Base-by-base conservation (phyloP, 2,797 vertebrate species). In the Alfaro cultratus region DNA sequence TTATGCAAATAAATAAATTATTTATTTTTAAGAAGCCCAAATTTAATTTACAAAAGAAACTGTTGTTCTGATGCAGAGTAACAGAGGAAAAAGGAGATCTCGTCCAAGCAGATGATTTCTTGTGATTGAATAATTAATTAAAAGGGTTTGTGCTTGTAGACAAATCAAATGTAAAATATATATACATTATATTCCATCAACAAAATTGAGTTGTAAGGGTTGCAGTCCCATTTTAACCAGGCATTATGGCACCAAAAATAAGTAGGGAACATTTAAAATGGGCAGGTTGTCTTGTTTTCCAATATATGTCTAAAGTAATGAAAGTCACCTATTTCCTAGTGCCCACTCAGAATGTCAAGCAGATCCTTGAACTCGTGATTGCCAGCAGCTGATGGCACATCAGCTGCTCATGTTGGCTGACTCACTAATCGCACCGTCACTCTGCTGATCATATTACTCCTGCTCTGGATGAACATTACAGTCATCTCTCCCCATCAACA, bases 391-490 rank as follows among this genome's bases (percentile, higher is more conserved):
- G 39, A 73, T 76, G 76, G 39, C 43, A 51, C 64, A 78, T 80
- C 78, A 84, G 64, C 76, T 72, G 73, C 73, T 75, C 55, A 45
- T 62, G 39, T 53, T 26, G 9, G 75, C 75, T 77, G 70, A 82
- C 57, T 77, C 60, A 84, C 62, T 39, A 60, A 57, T 49, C 67
- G 39, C 75, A 46, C 72, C 15, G 36, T 60, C 64, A 72, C 79
- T 77, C 45, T 29, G 45, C 62, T 68, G 68, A 81, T 79, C 53
- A 46, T 34, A 71, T 81, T 78, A 76, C 71, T 73, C 71, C 57
- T 57, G 51, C 67, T 55, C 76, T 51, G 71, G 64, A 75, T 72
- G 45, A n/a, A 60, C 64, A 75, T 62, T 41, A 62, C 75, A 29
- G 23, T 51, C 53, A 57, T 77, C 70, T 60, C 74, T 76, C 74